Percentiles rank a stretch among this genome's conserved stretches.
Evolutionary conservation across 2,797 vertebrate species (phyloP).

Genomic region (Parauchenoglanis punctatus): DNA sequence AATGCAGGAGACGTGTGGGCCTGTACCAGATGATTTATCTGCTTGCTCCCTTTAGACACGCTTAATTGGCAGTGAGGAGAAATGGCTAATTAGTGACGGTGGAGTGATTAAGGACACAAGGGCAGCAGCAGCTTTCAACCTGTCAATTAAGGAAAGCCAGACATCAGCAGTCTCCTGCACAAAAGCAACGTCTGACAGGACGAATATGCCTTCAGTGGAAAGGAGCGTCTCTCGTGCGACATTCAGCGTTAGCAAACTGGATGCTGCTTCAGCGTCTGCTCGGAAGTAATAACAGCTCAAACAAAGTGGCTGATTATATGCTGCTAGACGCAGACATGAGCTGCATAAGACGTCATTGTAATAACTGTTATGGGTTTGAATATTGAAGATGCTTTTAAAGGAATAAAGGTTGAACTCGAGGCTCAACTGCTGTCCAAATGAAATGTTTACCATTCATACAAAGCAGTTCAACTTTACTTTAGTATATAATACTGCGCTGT

Average conservation of each 20-base stretch:
- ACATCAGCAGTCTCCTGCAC: constrained; percentile 57
- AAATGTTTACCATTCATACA: constrained; percentile 10
- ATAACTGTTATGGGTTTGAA: constrained; percentile 1
- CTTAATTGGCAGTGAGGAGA: constrained; percentile 71
- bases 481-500: neutral
- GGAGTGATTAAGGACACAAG: constrained; percentile 61
- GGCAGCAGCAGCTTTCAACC: constrained; percentile 64
- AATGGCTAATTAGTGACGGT: constrained; percentile 71
- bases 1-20: constrained; percentile 63
- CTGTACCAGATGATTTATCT: constrained; percentile 65
- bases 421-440: constrained; percentile 10
- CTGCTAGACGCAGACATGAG: constrained; percentile 18
- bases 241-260: constrained; percentile 13
- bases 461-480: constrained; percentile 2
- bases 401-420: neutral
- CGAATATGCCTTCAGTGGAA: constrained; percentile 45
- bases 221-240: constrained; percentile 9
- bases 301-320: constrained; percentile 39
- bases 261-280: constrained; percentile 43
- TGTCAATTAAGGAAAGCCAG: constrained; percentile 67
- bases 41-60: constrained; percentile 68
- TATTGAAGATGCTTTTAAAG: constrained; percentile 20
- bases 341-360: constrained; percentile 1
- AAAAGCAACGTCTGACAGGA: constrained; percentile 58
- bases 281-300: constrained; percentile 38